Evolutionary conservation across 2,888 invertebrate genomes (phyloP), one percentile per base, ranked within the genome.

Genomic region (Temnothorax unifasciatus): DNA sequence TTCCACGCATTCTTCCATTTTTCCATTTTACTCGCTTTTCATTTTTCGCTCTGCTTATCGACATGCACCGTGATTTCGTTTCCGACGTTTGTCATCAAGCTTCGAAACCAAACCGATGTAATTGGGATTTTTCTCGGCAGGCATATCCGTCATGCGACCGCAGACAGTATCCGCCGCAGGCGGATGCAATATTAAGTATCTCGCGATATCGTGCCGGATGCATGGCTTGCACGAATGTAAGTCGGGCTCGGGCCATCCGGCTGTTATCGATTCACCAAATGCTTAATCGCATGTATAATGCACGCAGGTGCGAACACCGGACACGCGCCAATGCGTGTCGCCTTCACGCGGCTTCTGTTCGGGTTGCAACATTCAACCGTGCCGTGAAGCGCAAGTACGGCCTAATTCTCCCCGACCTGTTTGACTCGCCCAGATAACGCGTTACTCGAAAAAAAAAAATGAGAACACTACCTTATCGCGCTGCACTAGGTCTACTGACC

Each of bases 361-460:
- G 29, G 44, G 73, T 90, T 87, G 85, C 85, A 89, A 87, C 87
- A 90, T 64, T 76, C 73, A 13, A 38, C 18, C 81, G 25, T 29
- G 59, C 34, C 82, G 25, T 21, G 57, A 73, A 83, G 82, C 74
- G 61, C 74, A 84, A 73, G 64, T 85, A 82, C 86, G 89, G 87
- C 92, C 92, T 77, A 90, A 87, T 92, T 92, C 86, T 79, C 84
- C 82, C 81, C 82, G 89, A 87, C 87, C 88, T 90, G 87, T 89
- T 85, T 86, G 85, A 82, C 81, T 86, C 83, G 59, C 61, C 61
- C 82, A 88, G 87, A 90, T 88, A 90, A 69, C 63, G 9, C 50
- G 34, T 41, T 64, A 52, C 61, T 84, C 61, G 68, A 59, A 83
- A 82, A 69, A 82, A 69, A 82, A 64, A 57, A 84, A 79, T 29